Evolutionary conservation across 2,888 invertebrate genomes (phyloP), one percentile per base, ranked within the genome.

Genomic region (Rhabditoides inermis): DNA sequence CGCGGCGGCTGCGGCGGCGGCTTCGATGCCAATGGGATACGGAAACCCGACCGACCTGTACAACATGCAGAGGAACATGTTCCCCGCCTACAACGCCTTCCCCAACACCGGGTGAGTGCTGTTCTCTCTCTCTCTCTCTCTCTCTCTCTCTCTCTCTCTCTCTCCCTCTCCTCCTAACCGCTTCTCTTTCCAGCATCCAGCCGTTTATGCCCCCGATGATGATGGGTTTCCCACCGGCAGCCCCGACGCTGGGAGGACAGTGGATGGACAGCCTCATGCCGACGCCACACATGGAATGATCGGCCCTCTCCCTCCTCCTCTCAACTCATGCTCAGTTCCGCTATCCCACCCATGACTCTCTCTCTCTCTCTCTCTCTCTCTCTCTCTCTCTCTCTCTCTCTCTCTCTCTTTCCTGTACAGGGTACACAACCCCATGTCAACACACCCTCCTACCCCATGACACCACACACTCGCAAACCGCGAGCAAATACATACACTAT

Each of bases 171-270:
- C 18, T 22, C 12, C 22, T 6, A 2, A 27, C 28, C 12, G 7
- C 27, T 40, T 45, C n/a, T 41, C 2, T 23, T 60, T 63, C 35
- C 56, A 63, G 63, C 40, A 61, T 60, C 59, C 51, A 46, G 26
- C 48, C 55, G 30, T 63, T 63, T 45, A 58, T 63, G 57, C 55
- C 53, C 36, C 60, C 58, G 35, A 63, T 63, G 63, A 59, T 63
- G 63, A 59, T 63, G 52, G 28, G 41, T 32, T 47, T 47, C 30
- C 32, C 32, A 25, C 48, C 55, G 26, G 45, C 28, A 23, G 36
- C 42, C 32, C 35, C 32, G 40, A 39, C n/a, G n/a, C 37, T 41
- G 27, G 45, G 32, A n/a, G 32, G 32, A 25, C 39, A 30, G n/a
- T 55, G 55, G 55, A 55, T 55, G 55, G 55, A 55, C 41, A n/a